These are phyloP conservation scores for Acanthochromis polyacanthus DNA, from an alignment of 2,113 vertebrate genomes.

Conservation along the genomic window DNA sequence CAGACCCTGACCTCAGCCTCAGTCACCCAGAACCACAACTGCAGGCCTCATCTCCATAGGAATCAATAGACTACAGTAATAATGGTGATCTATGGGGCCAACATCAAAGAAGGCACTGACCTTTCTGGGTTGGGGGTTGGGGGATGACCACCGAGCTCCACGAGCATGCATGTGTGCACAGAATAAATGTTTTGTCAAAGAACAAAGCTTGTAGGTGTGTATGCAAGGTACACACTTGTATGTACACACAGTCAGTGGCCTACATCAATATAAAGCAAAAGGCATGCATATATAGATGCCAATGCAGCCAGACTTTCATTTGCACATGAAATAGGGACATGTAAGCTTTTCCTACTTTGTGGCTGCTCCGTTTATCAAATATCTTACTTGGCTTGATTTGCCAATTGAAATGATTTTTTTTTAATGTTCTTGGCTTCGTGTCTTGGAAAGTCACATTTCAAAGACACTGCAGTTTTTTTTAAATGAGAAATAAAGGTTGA, in stretches of 20 bases:
- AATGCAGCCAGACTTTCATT: slow-evolving; percentile 7
- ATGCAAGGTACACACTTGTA: slow-evolving; percentile 47
- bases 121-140: slow-evolving; percentile 68
- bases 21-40: slow-evolving; percentile 72
- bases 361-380: neutral
- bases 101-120: slow-evolving; percentile 85
- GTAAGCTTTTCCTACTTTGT: slow-evolving; percentile 8
- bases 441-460: neutral
- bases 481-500: neutral
- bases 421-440: slow-evolving; percentile 3
- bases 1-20: slow-evolving; percentile 72
- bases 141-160: slow-evolving; percentile 67
- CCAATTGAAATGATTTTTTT: slow-evolving; percentile 32
- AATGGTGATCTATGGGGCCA: slow-evolving; percentile 86
- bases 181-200: slow-evolving; percentile 80
- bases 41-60: slow-evolving; percentile 82
- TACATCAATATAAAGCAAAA: slow-evolving; percentile 52
- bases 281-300: slow-evolving; percentile 8
- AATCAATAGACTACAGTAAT: slow-evolving; percentile 88
- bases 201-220: slow-evolving; percentile 58
- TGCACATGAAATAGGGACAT: slow-evolving; percentile 20
- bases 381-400: neutral
- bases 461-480: neutral
- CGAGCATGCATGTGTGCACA: slow-evolving; percentile 50
- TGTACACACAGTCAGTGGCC: slow-evolving; percentile 37